Evolutionary conservation across 2,888 invertebrate genomes (phyloP).

Genomic region (Xanthorhoe spadicearia): DNA sequence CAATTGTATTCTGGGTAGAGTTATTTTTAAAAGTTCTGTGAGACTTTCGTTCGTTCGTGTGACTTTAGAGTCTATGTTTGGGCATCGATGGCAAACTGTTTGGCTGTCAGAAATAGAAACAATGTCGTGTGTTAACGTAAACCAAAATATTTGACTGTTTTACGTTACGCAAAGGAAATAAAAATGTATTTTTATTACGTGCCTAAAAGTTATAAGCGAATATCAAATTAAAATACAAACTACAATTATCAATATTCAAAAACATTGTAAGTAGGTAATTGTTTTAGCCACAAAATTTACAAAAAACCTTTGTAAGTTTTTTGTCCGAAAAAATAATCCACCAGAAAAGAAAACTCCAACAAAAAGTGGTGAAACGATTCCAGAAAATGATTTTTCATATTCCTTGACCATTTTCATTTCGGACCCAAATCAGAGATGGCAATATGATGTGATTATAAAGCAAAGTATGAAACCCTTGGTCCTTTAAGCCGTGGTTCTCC

Average conservation of each 20-base stretch:
- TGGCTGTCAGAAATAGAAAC: neutral
- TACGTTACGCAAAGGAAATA: no score
- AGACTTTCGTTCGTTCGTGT: neutral
- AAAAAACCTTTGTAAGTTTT: no score
- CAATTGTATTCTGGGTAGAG: neutral
- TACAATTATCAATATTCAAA: no score
- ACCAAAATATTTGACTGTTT: no score
- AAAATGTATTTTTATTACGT: no score
- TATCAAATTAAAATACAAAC: no score
- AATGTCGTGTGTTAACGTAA: no score
- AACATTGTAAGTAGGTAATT: no score
- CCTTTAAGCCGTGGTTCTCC: neutral
- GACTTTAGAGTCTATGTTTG: neutral
- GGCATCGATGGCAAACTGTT: neutral
- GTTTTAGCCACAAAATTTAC: no score
- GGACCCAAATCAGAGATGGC: constrained; percentile 19
- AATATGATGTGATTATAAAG: constrained; percentile 24
- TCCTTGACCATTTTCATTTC: constrained; percentile 3
- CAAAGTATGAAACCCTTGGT: constrained; percentile 15
- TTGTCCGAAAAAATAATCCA: neutral
- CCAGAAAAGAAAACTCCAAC: neutral
- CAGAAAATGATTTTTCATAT: neutral
- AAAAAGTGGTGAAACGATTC: neutral
- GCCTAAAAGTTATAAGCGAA: no score
- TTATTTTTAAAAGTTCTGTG: neutral